Conservation (phyloP, 2,888 invertebrate genomes). For the Drosophila neotestacea region DNA sequence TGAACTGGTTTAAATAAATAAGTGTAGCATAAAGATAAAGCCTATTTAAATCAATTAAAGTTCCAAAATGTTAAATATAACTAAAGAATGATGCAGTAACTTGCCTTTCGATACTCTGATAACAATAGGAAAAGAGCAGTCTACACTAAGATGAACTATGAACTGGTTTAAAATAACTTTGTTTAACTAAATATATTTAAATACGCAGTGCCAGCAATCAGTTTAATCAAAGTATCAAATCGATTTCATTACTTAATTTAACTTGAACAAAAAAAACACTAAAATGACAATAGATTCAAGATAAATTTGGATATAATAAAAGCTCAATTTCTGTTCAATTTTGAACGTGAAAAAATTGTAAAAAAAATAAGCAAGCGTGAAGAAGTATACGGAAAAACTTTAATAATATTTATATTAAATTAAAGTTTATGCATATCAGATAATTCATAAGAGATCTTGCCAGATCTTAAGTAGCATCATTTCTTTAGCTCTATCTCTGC, state of each 20-base stretch:
- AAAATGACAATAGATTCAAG: conserved; percentile 10
- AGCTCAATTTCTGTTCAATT: not conserved
- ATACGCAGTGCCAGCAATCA: not conserved
- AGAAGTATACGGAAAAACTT: too few species aligned
- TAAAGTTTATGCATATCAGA: too few species aligned
- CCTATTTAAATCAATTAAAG: not conserved
- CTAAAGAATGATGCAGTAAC: conserved; percentile 4
- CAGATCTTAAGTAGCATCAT: conserved; percentile 2
- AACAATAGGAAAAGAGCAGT: not conserved
- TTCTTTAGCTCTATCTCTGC: conserved; percentile 13
- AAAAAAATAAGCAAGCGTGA: too few species aligned
- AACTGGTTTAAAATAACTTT: too few species aligned
- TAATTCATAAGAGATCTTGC: too few species aligned
- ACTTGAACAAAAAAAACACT: not conserved
- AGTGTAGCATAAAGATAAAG: not conserved
- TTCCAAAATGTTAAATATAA: not conserved
- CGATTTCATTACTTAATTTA: conserved; percentile 34
- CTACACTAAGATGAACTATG: not conserved
- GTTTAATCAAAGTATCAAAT: conserved; percentile 6
- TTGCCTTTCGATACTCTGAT: conserved; percentile 1
- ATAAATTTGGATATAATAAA: conserved; percentile 2
- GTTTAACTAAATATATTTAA: too few species aligned
- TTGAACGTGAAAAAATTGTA: not conserved
- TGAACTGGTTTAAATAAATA: not conserved
- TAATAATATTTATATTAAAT: too few species aligned